These are phyloP conservation scores for Synergus gifuensis DNA, from an alignment of 2,888 invertebrate genomes.

Conservation along the genomic window DNA sequence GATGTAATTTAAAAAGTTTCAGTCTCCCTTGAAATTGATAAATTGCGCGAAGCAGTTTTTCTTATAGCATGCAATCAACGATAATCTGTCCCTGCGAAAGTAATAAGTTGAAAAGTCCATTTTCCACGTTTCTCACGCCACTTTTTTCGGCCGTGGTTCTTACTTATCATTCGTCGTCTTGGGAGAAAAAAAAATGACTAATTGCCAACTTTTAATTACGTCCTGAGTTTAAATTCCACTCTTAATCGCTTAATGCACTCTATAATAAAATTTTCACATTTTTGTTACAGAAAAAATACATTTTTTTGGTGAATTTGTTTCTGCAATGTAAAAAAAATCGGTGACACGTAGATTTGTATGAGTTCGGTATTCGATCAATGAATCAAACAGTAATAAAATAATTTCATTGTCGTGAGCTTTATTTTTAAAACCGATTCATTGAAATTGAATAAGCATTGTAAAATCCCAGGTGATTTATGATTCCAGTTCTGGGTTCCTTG, in stretches of 20 bases:
- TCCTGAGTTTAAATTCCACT: constrained; percentile 5
- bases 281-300: too few species aligned
- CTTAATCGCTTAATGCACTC: neutral
- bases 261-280: neutral
- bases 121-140: constrained; percentile 46
- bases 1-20: constrained; percentile 73
- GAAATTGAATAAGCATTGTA: constrained; percentile 1
- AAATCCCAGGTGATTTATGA: neutral
- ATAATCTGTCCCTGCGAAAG: constrained; percentile 62
- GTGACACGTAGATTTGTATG: neutral
- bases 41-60: constrained; percentile 64
- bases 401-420: neutral
- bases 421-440: neutral
- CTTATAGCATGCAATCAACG: constrained; percentile 61
- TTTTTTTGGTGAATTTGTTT: too few species aligned
- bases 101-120: constrained; percentile 68
- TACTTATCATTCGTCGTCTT: constrained; percentile 18
- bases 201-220: constrained; percentile 33
- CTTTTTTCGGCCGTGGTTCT: constrained; percentile 45
- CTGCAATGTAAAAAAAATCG: neutral
- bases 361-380: neutral
- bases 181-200: constrained; percentile 28
- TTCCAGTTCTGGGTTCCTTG: neutral
- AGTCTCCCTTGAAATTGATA: constrained; percentile 71
- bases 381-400: neutral